Evolutionary conservation across 2,797 vertebrate genomes (phyloP), one percentile per base, ranked within the genome.

Genomic region (Menidia menidia): DNA sequence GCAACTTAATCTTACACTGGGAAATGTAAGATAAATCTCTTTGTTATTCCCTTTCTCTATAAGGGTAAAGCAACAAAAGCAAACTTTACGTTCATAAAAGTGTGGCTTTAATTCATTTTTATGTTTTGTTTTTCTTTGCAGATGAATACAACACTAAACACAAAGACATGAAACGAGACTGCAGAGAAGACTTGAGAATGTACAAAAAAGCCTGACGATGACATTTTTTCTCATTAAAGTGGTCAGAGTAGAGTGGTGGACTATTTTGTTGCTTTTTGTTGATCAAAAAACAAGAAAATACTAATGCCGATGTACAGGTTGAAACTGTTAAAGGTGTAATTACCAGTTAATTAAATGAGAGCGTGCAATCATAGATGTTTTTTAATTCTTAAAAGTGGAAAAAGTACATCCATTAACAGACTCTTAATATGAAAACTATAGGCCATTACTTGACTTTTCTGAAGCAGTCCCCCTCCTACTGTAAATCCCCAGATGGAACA

Each of bases 401-500:
- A 42, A 52, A 32, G 25, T 47, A 68, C 71, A 65, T 30, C 12
- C 44, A 57, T 65, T 59, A 64, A 47, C n/a, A 32, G 8, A 58
- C 25, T 4, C 59, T 64, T 65, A 54, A 44, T 44, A 60, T 19
- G 19, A 60, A 64, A 78, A 53, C 63, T 47, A 51, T 15, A 60
- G 4, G 48, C 39, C 57, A 33, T 60, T 55, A 59, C 50, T 71
- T 42, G 14, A 45, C 31, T 58, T 4, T 53, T 41, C 8, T 70
- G 72, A 57, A 71, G 31, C 59, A 69, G 83, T 59, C 45, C 16
- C 10, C 55, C 43, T 52, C n/a, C 12, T 47, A 11, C 32, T 47
- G 12, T 50, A 67, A 67, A 68, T 53, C 43, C 57, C 73, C 30
- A 47, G 54, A 76, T 50, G 54, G 58, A 73, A 44, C 56, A 3